Conservation (phyloP, 2,888 invertebrate genomes). For the Germaria angustata region DNA sequence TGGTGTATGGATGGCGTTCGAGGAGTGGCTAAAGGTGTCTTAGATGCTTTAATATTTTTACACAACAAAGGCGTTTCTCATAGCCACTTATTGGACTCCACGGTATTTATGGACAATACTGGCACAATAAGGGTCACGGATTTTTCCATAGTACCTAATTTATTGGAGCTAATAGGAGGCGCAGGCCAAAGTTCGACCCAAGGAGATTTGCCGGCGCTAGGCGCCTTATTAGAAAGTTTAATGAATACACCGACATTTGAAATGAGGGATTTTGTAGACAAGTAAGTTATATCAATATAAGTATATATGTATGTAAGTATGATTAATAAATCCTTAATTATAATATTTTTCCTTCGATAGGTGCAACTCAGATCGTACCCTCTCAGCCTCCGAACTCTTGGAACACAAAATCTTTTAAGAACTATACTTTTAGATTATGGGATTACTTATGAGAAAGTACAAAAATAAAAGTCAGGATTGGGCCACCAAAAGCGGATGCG, state of each 20-base stretch:
- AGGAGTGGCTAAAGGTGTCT: conserved; percentile 85
- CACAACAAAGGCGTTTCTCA: conserved; percentile 92
- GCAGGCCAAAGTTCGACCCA: conserved; percentile 72
- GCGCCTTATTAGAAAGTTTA: conserved; percentile 76
- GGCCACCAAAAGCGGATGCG: too few species aligned
- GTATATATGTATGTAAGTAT: too few species aligned
- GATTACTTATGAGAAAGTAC: too few species aligned
- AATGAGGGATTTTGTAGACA: conserved; percentile 79
- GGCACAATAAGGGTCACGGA: conserved; percentile 81
- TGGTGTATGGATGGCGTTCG: conserved; percentile 80
- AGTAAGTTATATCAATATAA: conserved; percentile 74
- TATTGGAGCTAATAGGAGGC: conserved; percentile 77
- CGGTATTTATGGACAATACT: conserved; percentile 86
- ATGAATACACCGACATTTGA: conserved; percentile 77
- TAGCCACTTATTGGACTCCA: conserved; percentile 88
- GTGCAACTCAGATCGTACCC: conserved; percentile 80
- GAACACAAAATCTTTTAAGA: too few species aligned
- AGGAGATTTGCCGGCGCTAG: conserved; percentile 79
- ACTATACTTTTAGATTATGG: too few species aligned
- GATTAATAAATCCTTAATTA: neutral
- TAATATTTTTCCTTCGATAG: conserved; percentile 69
- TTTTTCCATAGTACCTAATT: conserved; percentile 77
- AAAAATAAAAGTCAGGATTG: too few species aligned
- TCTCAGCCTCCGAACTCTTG: conserved; percentile 88
- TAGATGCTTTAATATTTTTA: conserved; percentile 88